Base-by-base conservation (phyloP, 2,888 invertebrate species). In the Coleophora deauratella region DNA sequence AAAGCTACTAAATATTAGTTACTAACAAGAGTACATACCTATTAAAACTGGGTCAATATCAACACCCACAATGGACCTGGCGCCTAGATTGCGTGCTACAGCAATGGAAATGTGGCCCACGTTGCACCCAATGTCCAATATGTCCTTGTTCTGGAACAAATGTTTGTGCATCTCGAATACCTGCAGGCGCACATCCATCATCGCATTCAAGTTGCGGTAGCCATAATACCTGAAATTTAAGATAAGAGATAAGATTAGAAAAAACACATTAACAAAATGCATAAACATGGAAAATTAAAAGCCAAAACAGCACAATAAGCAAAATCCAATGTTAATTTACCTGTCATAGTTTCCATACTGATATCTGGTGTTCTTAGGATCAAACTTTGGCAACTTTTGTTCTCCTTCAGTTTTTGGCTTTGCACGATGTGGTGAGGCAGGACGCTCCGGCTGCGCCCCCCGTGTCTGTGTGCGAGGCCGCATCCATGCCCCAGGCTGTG, bases 101-200 rank as follows among this genome's bases (percentile, higher is more conserved):
- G 93, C 91, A 33, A 98, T 88, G 9, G 99, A 97, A 54, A 99
- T 90, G 69, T 97, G 96, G 1, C 99, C 99, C 46, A 96, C 94
- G 79, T 99, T 99, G 77, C 99, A 99, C 11, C 99, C 99, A 64
- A 99, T 94, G 68, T 99, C 99, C 50, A 99, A 86, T 35, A 99
- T 93, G 74, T 96, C 95, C 76, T 95, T 97, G 50, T 92, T 92
- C 49, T 91, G 88, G 72, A 99, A 98, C 64, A 98, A 88, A 58
- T 96, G 93, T 34, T 89, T 85, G 58, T 94, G 91, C 62, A 91
- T 89, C 44, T 89, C 89, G 60, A 99, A 93, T 42, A 93, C 91
- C 60, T 91, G 91, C 52, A 99, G 81, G 40, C 99, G 89, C 35
- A 92, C 89, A 74, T 99, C 99, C 63, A 91, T 88, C 63, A 92